Evolutionary conservation across 1,140 invertebrate species (phyloP), one percentile per base, ranked within the genome.

Genomic region (Saccostrea cuccullata): DNA sequence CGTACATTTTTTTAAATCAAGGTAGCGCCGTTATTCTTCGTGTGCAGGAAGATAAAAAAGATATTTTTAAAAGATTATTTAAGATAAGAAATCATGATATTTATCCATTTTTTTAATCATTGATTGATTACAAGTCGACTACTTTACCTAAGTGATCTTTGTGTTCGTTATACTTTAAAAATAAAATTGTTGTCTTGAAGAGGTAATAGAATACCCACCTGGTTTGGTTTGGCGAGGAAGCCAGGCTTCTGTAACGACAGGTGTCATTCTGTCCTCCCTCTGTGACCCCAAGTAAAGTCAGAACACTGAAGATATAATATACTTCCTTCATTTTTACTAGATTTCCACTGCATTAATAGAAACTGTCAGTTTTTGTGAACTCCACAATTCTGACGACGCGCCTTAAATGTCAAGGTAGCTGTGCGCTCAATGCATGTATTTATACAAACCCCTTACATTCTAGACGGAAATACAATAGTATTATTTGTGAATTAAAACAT

Each of bases 291-390:
- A 77, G 26, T 30, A 77, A 9, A 77, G 13, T 11, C 11, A 77
- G 26, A 77, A 77, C 23, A 77, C 23, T 9, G 70, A 30, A 36
- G 11, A 77, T 12, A 77, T n/a, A n/a, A n/a, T 26, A 26, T 30
- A 77, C 70, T 77, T 30, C 70, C 70, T 30, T 77, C 70, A 77
- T 77, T 77, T 77, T 30, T 26, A 77, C 23, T 60, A 60, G n/a
- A 6, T 64, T n/a, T 64, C 17, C 58, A 64, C 15, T 64, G 58
- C n/a, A 5, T 20, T 20, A 64, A 64, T 20, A 64, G n/a, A 17
- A 64, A n/a, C 15, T 64, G 58, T 64, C 58, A 64, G 58, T 73
- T 77, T 77, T 77, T 77, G 23, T 17, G 2, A 11, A 36, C 70
- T 4, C 70, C 13, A 36, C 70, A 15, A n/a, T 30, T 30, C 15